Percentiles rank a stretch among this genome's conserved stretches.
Evolutionary conservation across 2,888 invertebrate genomes (phyloP).

Genomic region (Drosophila crucigera): DNA sequence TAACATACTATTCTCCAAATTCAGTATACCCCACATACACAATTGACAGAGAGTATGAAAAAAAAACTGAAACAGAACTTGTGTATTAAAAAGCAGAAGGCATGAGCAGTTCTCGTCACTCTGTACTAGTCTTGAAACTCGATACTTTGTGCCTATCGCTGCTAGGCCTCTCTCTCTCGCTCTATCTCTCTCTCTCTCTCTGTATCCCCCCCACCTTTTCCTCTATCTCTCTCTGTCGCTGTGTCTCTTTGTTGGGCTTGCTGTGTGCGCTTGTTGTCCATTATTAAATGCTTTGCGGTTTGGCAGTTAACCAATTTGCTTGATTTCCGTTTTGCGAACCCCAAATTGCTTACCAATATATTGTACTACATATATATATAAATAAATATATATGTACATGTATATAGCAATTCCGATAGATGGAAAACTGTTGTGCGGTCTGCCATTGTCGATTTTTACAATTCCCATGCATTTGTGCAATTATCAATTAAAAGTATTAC

Average conservation of each 20-base stretch:
- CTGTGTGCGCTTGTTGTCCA: conserved; percentile 34
- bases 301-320: conserved; percentile 73
- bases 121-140: background rate
- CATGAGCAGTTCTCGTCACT: background rate
- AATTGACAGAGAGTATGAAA: background rate
- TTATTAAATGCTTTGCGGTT: conserved; percentile 80
- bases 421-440: conserved; percentile 72
- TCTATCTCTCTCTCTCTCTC: background rate
- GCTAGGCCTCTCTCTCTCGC: no score
- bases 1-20: background rate
- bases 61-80: background rate
- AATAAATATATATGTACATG: conserved; percentile 7
- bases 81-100: background rate
- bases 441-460: conserved; percentile 43
- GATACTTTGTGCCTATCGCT: conserved; percentile 12
- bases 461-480: conserved; percentile 74
- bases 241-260: background rate
- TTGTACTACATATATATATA: conserved; percentile 9
- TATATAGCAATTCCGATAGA: conserved; percentile 55
- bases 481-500: conserved; percentile 80
- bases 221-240: background rate
- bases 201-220: background rate
- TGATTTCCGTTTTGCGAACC: conserved; percentile 55
- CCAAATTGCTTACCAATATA: conserved; percentile 10
- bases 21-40: background rate